A percentile compares a stretch with the other conserved stretches of the same genome.
Evolutionary conservation across 2,888 invertebrate species (phyloP).

Genomic region (Eupithecia abbreviata): DNA sequence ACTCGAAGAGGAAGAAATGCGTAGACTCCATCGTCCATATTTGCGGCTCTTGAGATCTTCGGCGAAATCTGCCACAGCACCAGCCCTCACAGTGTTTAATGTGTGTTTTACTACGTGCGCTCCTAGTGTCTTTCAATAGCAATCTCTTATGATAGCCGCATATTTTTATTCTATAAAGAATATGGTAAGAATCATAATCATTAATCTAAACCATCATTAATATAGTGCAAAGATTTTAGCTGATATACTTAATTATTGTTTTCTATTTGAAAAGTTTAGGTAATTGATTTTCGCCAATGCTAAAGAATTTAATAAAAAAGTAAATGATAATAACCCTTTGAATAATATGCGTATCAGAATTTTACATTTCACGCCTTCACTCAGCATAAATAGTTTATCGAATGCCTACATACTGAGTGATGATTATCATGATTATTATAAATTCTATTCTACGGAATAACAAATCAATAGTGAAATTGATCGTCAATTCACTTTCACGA

Average conservation of each 20-base stretch:
- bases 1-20: no score
- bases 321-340: background rate
- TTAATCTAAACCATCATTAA: background rate
- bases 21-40: no score
- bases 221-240: background rate
- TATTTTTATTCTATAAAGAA: background rate
- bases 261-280: background rate
- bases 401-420: background rate
- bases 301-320: background rate
- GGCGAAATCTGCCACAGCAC: no score
- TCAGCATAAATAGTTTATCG: background rate
- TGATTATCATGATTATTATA: background rate
- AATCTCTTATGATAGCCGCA: background rate
- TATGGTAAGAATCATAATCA: background rate
- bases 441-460: background rate
- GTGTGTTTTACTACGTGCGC: background rate
- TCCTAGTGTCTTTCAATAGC: background rate
- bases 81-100: background rate
- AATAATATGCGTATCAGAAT: background rate
- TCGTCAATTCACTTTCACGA: constrained; percentile 33
- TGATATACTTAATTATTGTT: background rate
- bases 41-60: no score
- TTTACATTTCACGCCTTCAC: background rate
- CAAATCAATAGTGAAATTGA: constrained; percentile 11
- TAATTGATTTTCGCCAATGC: background rate